Base-by-base conservation (phyloP, 2,113 vertebrate genomes). In the Phoenicopterus ruber region DNA sequence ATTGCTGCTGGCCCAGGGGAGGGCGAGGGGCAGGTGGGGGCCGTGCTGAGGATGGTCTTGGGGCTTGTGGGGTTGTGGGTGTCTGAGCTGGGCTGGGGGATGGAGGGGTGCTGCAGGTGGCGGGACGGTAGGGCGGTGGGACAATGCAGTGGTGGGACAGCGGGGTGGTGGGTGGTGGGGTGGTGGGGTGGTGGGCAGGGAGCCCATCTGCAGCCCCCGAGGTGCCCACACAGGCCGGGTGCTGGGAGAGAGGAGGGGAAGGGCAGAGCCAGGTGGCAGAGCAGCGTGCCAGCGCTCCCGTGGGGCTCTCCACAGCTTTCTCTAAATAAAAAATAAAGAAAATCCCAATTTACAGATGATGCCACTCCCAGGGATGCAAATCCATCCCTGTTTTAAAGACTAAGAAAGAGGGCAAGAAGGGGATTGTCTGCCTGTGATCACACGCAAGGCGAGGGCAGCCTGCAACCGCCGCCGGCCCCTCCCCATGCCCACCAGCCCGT, bases 11-110 rank as follows among this genome's bases (percentile, higher is more conserved):
- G 7, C 32, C 26, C 88, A 46, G 22, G 52, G 63, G 29, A 88
- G 50, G 31, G 55, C 0, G 1, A 66, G 40, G 40, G 31, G 11
- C 25, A 54, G 29, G n/a, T n/a, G 8, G 21, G 16, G 20, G 10
- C 1, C 2, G 4, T 24, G 77, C 18, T 58, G 69, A 61, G 44
- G n/a, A n/a, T 11, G 65, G 32, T 21, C 14, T 28, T 0, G 0
- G 46, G 61, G 73, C 16, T 28, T 11, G 34, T 2, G 15, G 14
- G 22, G 17, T 13, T 10, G 10, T 13, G 16, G 22, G 20, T 38
- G 25, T 3, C 38, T 50, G 73, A 17, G 31, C 17, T 47, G n/a
- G 29, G 72, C 36, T 77, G 46, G n/a, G 17, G 61, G 19, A 3
- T 46, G 55, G 42, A 55, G 62, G 18, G 21, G 15, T 26, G 40